phyloP scores from a whole-genome alignment of 2,113 vertebrate species.

The Embiotoca jacksoni region DNA sequence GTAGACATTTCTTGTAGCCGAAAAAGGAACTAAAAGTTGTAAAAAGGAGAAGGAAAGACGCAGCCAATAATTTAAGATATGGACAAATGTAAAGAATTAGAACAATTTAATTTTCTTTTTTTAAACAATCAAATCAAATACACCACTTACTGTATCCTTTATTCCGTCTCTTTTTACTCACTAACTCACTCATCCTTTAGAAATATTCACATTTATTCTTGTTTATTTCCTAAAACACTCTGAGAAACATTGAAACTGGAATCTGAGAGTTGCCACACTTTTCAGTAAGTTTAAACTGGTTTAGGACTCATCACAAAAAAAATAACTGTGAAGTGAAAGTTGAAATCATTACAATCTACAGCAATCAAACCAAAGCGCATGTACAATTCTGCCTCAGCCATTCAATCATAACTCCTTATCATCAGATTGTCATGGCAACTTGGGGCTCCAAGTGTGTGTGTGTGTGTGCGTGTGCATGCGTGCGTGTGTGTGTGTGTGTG shows the following conservation, averaged over 20 bases:
- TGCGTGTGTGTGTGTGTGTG: conserved; percentile 9
- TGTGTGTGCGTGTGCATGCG: neutral
- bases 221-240: neutral
- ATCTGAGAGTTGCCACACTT: neutral
- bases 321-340: conserved; percentile 31
- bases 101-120: too few relatives aligned
- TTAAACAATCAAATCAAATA: too few relatives aligned
- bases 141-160: too few relatives aligned
- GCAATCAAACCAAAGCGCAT: conserved; percentile 47
- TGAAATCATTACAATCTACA: conserved; percentile 36
- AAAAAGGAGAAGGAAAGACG: too few relatives aligned
- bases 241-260: neutral
- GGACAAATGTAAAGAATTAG: too few relatives aligned
- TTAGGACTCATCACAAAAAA: conserved; percentile 17
- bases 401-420: conserved; percentile 61
- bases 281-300: conserved; percentile 1
- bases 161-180: too few relatives aligned
- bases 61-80: too few relatives aligned
- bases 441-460: conserved; percentile 16
- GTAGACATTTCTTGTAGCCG: too few relatives aligned
- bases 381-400: conserved; percentile 34
- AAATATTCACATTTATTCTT: too few relatives aligned
- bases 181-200: too few relatives aligned
- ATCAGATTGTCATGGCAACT: conserved; percentile 70
- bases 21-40: too few relatives aligned